A percentile compares a stretch with the other conserved stretches of the same genome.
These are phyloP conservation scores for Pithys albifrons DNA, from an alignment of 2,113 vertebrate genomes.

Conservation along the genomic window DNA sequence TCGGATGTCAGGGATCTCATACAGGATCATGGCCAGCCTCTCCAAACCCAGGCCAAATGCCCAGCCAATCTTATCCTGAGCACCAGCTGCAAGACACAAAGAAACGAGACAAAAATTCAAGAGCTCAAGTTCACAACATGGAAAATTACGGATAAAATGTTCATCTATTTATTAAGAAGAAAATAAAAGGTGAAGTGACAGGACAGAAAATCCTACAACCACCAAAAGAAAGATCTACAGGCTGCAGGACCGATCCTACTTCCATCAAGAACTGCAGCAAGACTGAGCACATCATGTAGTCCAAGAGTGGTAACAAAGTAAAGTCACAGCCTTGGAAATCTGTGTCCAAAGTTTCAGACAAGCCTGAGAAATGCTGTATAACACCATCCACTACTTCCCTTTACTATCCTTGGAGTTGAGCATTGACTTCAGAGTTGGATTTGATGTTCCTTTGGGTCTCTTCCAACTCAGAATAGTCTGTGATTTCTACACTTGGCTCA, in stretches of 20 bases:
- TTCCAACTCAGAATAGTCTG: too few species aligned
- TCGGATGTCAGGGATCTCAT: constrained; percentile 90
- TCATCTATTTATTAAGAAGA: neutral
- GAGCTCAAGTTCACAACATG: neutral
- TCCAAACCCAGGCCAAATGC: constrained; percentile 94
- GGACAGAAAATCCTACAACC: constrained; percentile 27
- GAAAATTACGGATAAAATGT: neutral
- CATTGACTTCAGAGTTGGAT: too few species aligned
- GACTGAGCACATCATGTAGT: neutral
- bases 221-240: constrained; percentile 6
- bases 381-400: neutral
- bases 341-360: neutral
- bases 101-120: constrained; percentile 1
- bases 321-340: neutral
- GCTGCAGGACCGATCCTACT: neutral
- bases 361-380: neutral
- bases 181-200: neutral
- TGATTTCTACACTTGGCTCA: neutral
- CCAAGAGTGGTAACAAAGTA: neutral
- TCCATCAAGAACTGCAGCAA: neutral
- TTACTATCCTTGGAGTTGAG: neutral
- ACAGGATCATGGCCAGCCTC: constrained; percentile 93
- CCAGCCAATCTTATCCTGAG: constrained; percentile 86
- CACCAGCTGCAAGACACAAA: constrained; percentile 82
- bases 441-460: too few species aligned